Conservation (phyloP, 2,797 vertebrate species). For the Labeo calbasu region DNA sequence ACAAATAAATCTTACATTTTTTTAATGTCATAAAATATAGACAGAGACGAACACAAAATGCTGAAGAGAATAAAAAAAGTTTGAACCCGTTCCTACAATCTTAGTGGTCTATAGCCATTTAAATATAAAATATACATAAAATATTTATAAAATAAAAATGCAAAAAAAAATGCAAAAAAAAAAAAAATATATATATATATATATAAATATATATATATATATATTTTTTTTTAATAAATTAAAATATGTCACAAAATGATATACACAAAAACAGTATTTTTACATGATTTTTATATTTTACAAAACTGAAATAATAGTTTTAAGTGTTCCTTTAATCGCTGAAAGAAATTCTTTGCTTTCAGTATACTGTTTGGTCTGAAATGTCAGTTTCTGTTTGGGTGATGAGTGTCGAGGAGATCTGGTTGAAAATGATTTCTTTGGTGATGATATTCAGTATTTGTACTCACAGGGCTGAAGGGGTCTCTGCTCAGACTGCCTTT, state of each 20-base stretch:
- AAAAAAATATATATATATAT: too few species aligned
- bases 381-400: not conserved
- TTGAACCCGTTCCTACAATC: not conserved
- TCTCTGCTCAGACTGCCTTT: conserved; percentile 93
- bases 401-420: not conserved
- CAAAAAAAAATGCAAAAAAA: not conserved
- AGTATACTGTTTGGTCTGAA: too few species aligned
- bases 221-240: too few species aligned
- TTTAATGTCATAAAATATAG: not conserved
- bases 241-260: too few species aligned
- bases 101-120: not conserved
- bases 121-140: not conserved
- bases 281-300: too few species aligned
- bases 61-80: not conserved
- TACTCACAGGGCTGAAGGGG: conserved; percentile 90
- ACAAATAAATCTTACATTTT: too few species aligned
- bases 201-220: too few species aligned
- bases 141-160: too few species aligned
- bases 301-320: too few species aligned
- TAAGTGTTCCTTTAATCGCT: too few species aligned
- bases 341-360: too few species aligned
- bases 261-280: too few species aligned
- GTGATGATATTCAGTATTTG: not conserved
- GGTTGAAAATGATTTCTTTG: not conserved
- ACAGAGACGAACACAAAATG: not conserved